Percentiles rank a stretch among this genome's conserved stretches.
Conservation (phyloP, 2,113 vertebrate genomes). For the Ceyx melanurus region DNA sequence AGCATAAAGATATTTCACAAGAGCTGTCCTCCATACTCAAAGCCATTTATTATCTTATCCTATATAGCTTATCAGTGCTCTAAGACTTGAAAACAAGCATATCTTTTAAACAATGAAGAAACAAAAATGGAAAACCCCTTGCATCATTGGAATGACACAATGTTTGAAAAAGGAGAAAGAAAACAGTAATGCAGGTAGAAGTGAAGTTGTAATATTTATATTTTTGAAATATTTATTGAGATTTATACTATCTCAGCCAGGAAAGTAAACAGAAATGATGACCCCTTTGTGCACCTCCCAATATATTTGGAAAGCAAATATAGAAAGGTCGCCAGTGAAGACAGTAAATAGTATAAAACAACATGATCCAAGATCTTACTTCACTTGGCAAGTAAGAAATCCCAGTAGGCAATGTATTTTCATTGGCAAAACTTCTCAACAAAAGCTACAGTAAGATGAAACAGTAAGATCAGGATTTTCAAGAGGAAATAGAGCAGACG, state of each 20-base stretch:
- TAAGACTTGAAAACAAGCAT: background rate
- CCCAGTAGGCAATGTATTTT: background rate
- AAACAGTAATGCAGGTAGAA: background rate
- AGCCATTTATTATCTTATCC: background rate
- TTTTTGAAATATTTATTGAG: background rate
- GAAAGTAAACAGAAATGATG: background rate
- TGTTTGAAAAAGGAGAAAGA: background rate
- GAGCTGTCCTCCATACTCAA: background rate
- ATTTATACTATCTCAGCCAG: background rate
- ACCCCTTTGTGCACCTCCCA: background rate
- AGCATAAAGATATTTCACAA: background rate
- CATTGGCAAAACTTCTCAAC: background rate
- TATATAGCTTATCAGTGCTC: background rate
- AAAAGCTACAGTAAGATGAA: background rate
- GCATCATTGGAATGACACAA: fast-evolving
- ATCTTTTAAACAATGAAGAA: background rate
- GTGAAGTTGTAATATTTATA: background rate
- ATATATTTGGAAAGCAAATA: background rate
- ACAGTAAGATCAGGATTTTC: background rate
- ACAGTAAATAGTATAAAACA: background rate
- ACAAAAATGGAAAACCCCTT: fast-evolving
- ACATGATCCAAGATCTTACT: slow-evolving; percentile 17
- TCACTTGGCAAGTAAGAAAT: slow-evolving; percentile 15
- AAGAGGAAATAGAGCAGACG: slow-evolving; percentile 7
- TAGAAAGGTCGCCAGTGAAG: background rate